phyloP scores from a whole-genome alignment of 2,797 vertebrate species.

The Muscicapa comitata region DNA sequence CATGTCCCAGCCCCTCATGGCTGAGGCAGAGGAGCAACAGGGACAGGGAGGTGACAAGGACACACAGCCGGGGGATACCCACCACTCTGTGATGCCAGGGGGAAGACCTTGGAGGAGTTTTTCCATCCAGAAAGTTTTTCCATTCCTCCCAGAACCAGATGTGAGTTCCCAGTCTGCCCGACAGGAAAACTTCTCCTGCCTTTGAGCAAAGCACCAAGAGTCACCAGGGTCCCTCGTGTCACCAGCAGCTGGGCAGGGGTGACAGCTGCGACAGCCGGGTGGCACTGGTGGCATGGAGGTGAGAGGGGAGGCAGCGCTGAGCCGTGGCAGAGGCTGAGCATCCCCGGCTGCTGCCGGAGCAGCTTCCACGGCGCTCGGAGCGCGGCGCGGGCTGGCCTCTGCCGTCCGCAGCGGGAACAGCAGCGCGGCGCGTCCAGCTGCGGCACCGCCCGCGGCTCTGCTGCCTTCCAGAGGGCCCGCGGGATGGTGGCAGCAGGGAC shows the following conservation, averaged over 20 bases:
- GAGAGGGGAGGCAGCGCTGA: neutral
- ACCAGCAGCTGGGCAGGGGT: neutral
- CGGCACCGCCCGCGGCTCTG: neutral
- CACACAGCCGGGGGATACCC: rapidly evolving
- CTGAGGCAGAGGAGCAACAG: neutral
- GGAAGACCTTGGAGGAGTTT: neutral
- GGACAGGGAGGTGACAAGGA: neutral
- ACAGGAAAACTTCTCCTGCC: neutral
- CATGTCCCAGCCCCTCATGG: neutral
- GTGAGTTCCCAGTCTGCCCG: neutral
- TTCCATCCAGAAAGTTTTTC: neutral
- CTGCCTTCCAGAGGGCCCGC: rapidly evolving
- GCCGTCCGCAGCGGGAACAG: conserved; percentile 14
- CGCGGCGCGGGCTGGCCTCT: conserved; percentile 33
- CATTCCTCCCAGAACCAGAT: neutral
- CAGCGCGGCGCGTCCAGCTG: neutral
- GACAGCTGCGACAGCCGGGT: rapidly evolving
- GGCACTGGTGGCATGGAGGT: neutral
- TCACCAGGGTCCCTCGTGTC: neutral
- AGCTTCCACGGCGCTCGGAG: neutral
- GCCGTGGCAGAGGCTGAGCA: neutral
- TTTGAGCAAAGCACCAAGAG: neutral
- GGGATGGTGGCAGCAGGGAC: neutral
- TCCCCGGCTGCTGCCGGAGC: neutral
- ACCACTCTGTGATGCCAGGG: rapidly evolving